These are phyloP conservation scores for Zoanthus sociatus DNA, from an alignment of 92 coral and sea anemone species.

Conservation along the genomic window DNA sequence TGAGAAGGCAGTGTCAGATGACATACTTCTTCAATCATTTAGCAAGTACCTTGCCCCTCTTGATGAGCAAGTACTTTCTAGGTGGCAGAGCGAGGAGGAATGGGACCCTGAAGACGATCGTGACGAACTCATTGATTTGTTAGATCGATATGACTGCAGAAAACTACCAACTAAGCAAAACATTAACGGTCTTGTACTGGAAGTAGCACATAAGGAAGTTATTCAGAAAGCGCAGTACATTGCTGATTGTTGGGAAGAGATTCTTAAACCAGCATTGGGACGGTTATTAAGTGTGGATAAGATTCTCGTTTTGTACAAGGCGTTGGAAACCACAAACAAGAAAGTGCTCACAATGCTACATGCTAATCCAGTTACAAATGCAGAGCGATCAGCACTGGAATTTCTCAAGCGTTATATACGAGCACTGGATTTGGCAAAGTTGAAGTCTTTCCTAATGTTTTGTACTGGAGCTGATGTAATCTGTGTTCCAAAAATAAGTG, in stretches of 20 bases:
- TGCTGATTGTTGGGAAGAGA: conserved; percentile 63
- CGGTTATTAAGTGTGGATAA: conserved; percentile 22
- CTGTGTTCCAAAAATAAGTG: conserved; percentile 46
- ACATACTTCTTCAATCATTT: conserved; percentile 28
- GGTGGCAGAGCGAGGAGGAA: conserved; percentile 1
- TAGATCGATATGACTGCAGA: conserved; percentile 41
- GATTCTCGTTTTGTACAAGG: conserved; percentile 1
- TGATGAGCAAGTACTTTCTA: conserved; percentile 33
- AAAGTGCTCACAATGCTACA: conserved; percentile 30
- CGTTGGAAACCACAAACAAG: conserved; percentile 16
- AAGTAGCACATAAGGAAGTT: conserved; percentile 60
- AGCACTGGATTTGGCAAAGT: conserved; percentile 54
- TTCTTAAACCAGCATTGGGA: background rate
- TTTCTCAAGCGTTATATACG: conserved; percentile 32
- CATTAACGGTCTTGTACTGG: conserved; percentile 36
- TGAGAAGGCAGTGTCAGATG: conserved; percentile 34
- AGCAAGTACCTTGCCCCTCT: conserved; percentile 34
- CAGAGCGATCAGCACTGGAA: conserved; percentile 43
- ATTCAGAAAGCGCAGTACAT: conserved; percentile 60
- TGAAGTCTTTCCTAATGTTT: conserved; percentile 61
- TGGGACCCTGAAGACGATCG: conserved; percentile 36
- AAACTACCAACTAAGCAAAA: conserved; percentile 33
- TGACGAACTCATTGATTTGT: conserved; percentile 40
- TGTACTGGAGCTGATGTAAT: conserved; percentile 66
- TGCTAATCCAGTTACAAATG: conserved; percentile 13